phyloP scores from a whole-genome alignment of 2,888 invertebrate genomes.

The Agrochola circellaris region DNA sequence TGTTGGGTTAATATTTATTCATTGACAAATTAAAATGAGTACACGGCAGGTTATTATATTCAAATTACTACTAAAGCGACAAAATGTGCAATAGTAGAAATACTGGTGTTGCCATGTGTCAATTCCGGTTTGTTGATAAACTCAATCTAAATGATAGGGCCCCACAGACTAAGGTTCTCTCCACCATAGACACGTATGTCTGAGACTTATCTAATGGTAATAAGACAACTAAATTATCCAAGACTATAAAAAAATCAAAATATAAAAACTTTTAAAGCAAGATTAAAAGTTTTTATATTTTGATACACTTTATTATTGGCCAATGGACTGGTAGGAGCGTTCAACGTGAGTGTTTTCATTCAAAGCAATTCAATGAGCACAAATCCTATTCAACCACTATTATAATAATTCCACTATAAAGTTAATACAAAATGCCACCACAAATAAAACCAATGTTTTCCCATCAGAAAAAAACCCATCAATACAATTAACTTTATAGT shows the following conservation, averaged over 20 bases:
- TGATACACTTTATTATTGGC: background rate
- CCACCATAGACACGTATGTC: too few relatives aligned
- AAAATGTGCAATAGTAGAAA: background rate
- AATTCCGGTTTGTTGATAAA: background rate
- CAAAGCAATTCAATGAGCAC: conserved; percentile 42
- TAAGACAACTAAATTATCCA: background rate
- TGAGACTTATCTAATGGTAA: background rate
- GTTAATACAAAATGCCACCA: conserved; percentile 18
- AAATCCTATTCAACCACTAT: conserved; percentile 26
- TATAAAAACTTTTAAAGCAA: too few relatives aligned
- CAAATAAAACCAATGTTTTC: background rate
- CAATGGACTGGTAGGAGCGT: background rate
- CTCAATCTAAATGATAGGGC: too few relatives aligned
- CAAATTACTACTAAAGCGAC: background rate
- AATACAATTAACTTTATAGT: conserved; percentile 46
- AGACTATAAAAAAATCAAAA: background rate
- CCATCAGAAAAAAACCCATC: conserved; percentile 4
- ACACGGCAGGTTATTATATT: background rate
- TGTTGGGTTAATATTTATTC: conserved; percentile 9
- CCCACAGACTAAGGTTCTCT: background rate
- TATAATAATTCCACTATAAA: conserved; percentile 41
- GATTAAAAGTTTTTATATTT: background rate
- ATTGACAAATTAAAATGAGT: conserved; percentile 14
- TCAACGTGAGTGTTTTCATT: background rate
- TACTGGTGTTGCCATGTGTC: background rate